These are phyloP conservation scores for Atherinomorus stipes DNA, from an alignment of 2,113 vertebrate genomes.

Conservation along the genomic window DNA sequence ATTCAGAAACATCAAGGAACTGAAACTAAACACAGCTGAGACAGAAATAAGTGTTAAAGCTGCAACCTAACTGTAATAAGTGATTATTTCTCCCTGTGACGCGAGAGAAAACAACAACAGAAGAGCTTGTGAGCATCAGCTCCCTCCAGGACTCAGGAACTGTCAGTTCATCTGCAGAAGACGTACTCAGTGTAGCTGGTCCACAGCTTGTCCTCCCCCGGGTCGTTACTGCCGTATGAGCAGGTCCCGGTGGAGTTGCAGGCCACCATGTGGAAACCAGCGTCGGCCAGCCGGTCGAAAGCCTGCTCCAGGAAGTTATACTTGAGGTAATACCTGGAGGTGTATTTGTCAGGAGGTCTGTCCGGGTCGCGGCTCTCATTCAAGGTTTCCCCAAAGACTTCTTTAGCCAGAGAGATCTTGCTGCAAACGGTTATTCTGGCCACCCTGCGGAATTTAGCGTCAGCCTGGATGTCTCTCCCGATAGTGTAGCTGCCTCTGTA, in stretches of 20 bases:
- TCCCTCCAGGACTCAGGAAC: background rate
- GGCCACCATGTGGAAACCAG: conserved; percentile 97
- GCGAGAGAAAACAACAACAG: too few species aligned
- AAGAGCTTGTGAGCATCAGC: too few species aligned
- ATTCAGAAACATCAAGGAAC: background rate
- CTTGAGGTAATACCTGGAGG: conserved; percentile 97
- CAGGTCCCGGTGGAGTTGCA: conserved; percentile 97
- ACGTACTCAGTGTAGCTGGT: conserved; percentile 99
- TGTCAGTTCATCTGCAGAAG: conserved; percentile 83
- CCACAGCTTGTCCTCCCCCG: conserved; percentile 97
- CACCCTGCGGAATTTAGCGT: conserved; percentile 94
- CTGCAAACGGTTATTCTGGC: conserved; percentile 96
- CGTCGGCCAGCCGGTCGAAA: conserved; percentile 93
- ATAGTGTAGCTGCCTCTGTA: conserved; percentile 97
- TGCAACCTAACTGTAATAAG: background rate
- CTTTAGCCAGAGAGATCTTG: conserved; percentile 94
- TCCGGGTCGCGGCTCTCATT: conserved; percentile 98
- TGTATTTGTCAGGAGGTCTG: conserved; percentile 94
- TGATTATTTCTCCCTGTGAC: background rate
- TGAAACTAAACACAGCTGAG: background rate
- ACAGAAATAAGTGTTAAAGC: background rate
- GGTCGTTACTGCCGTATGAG: conserved; percentile 91
- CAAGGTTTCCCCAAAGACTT: conserved; percentile 96
- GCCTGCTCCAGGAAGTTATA: conserved; percentile 99
- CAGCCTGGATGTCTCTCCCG: conserved; percentile 94